Evolutionary conservation across 2,797 vertebrate genomes (phyloP), one percentile per base, ranked within the genome.

Genomic region (Eptatretus atami): DNA sequence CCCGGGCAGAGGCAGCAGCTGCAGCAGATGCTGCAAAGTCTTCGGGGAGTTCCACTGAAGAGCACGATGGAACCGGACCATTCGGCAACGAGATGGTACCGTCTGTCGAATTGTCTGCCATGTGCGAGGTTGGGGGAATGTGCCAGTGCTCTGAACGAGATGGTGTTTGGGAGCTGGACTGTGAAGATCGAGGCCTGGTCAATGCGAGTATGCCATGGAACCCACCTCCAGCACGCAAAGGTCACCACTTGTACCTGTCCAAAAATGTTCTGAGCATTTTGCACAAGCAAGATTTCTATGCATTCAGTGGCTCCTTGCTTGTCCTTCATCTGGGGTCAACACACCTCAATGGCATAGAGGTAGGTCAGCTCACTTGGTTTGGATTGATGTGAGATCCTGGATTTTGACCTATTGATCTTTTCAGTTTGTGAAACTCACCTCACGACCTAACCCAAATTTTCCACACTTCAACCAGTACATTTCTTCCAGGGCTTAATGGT

Each of bases 281-380:
- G 57, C 15, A n/a, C 15, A n/a, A n/a, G 15, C 15, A 24, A 10
- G 57, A 61, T 24, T 24, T 61, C 57, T n/a, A 8, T 24, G 24
- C 15, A n/a, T 24, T n/a, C 57, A 61, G 57, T 24, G 57, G 57
- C 57, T n/a, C 57, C 57, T n/a, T 61, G 57, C 57, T 61, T 24
- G 57, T 24, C 15, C 31, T 44, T 44, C 57, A 61, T 24, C 57
- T 61, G 10, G 57, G 57, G 8, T n/a, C 15, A n/a, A 24, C 57
- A n/a, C 15, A 61, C 15, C 15, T 61, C 57, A 24, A 61, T 24
- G 57, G 12, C 57, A 61, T 61, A n/a, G 57, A 61, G 57, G 57
- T 61, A 24, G 55, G 55, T 11, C 4, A 44, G 31, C 31, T 44
- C 31, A 4, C 31, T 44, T 44, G 31, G 31, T 44, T 44, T 44